These are phyloP conservation scores for Pardosa pseudoannulata DNA, from an alignment of 2,888 invertebrate genomes.

Conservation along the genomic window DNA sequence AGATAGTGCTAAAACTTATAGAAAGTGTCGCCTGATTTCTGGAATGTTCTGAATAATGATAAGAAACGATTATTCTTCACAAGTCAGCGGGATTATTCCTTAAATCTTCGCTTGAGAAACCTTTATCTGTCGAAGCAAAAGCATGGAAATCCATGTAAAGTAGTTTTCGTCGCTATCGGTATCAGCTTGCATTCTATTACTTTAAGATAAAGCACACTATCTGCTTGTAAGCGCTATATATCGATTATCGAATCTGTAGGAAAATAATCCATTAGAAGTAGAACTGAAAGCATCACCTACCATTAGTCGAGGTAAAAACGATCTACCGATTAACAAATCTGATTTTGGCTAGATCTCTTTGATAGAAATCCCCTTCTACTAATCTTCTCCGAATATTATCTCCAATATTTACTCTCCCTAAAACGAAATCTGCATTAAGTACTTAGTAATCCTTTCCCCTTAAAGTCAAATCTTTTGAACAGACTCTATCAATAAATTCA, in stretches of 20 bases:
- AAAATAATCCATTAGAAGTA: background rate
- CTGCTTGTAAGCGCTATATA: background rate
- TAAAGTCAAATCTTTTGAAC: slow-evolving; percentile 8
- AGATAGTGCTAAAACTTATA: no score
- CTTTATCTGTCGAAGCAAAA: no score
- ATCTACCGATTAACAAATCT: slow-evolving; percentile 2
- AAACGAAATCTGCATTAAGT: slow-evolving; percentile 5
- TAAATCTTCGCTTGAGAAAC: no score
- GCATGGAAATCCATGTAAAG: no score
- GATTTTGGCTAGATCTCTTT: background rate
- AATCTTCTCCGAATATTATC: slow-evolving; percentile 23
- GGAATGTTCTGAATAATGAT: no score
- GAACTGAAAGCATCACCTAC: background rate
- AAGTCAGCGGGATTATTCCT: no score
- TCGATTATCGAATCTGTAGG: background rate
- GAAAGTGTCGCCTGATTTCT: no score
- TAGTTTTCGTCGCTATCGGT: no score
- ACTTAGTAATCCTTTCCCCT: background rate
- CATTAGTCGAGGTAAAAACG: background rate
- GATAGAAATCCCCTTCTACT: background rate
- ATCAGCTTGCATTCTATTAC: no score
- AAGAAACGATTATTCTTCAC: no score
- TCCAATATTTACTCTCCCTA: background rate
- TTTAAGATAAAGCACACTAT: no score
- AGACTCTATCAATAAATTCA: background rate